Evolutionary conservation across 2,113 vertebrate species (phyloP), one percentile per base, ranked within the genome.

Genomic region (Sceloporus tristichus): DNA sequence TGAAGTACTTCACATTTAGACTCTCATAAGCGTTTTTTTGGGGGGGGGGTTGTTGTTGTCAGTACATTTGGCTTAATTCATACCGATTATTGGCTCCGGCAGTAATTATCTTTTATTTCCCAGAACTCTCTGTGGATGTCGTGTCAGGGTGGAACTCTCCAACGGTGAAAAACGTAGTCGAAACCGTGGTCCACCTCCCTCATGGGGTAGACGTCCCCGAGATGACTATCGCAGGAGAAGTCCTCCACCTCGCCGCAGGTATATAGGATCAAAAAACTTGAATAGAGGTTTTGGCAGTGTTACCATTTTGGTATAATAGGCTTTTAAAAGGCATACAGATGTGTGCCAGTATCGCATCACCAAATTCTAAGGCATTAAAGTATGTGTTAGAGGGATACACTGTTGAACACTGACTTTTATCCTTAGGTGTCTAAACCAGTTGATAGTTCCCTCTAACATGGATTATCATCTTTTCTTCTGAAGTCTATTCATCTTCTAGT

Each of bases 141-240:
- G 98, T 0, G 98, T 99, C 54, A 96, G 98, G 11, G 99, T 99
- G 90, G 98, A 99, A 91, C 96, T 99, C 53, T 99, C 99, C 65
- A 99, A 98, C 23, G 99, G 99, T 9, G 98, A 99, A 91, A 99
- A 99, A 74, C 98, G 99, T 48, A 98, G 98, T 83, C 96, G 98
- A 90, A 98, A 98, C 96, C 98, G 98, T 1, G 98, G 98, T 2
- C 98, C 98, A 2, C 98, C 98, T 88, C 98, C 98, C 0, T 98
- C 98, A 5, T 99, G 98, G 98, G 97, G 97, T 94, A 97, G 99
- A 75, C 98, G 98, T 10, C 98, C 98, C 84, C 97, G 99, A 25
- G 98, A 99, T 80, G 98, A 99, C 86, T 96, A 98, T 83, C 97
- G 98, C 21, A 97, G 98, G 29, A 98, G 98, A 56, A 98, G 98